Conservation (phyloP, 2,113 vertebrate genomes). For the Ornithorhynchus anatinus region DNA sequence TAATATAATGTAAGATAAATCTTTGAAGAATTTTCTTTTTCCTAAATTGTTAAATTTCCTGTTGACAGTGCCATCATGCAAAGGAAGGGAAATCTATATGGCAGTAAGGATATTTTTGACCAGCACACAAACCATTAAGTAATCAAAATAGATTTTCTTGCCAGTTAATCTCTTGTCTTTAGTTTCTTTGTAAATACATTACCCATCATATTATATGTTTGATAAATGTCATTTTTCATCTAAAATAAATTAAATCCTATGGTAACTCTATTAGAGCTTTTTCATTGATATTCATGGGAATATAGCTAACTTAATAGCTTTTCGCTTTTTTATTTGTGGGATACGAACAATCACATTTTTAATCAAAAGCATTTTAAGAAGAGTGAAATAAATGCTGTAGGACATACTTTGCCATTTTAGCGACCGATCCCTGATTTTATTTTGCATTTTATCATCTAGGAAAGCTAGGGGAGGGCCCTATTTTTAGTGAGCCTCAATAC, state of each 20-base stretch:
- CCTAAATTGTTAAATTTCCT: background rate
- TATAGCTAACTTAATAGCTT: conserved; percentile 47
- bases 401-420: conserved; percentile 11
- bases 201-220: conserved; percentile 63
- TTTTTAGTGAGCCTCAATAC: conserved; percentile 22
- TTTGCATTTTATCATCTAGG: conserved; percentile 48
- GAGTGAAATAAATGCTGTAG: conserved; percentile 1
- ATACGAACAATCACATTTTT: conserved; percentile 53
- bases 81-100: background rate
- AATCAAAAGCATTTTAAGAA: conserved; percentile 31
- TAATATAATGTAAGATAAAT: background rate
- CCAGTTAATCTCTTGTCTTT: conserved; percentile 62
- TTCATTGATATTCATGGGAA: conserved; percentile 49
- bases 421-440: conserved; percentile 45
- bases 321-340: conserved; percentile 27
- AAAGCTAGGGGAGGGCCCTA: conserved; percentile 10
- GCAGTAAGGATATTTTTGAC: conserved; percentile 47
- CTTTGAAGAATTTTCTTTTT: background rate
- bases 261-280: conserved; percentile 55
- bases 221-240: conserved; percentile 70
- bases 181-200: conserved; percentile 63
- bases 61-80: background rate
- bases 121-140: conserved; percentile 39
- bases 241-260: conserved; percentile 61
- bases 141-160: conserved; percentile 66